phyloP scores from a whole-genome alignment of 37 sponge, comb jelly and placozoan genomes.

The Halichondria panicea region DNA sequence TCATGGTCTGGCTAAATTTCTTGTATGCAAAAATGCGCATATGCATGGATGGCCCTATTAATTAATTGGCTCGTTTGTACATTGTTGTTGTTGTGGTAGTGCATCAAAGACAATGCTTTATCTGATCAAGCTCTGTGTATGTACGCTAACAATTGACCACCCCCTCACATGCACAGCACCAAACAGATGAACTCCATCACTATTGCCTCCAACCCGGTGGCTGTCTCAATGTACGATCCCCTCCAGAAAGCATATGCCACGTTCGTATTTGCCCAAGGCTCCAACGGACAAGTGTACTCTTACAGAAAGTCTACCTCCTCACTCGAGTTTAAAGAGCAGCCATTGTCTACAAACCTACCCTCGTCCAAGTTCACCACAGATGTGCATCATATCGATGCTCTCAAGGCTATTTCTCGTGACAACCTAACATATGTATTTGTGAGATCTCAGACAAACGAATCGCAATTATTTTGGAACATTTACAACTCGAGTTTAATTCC shows the following conservation, averaged over 20 bases:
- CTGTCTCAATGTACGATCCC: background rate
- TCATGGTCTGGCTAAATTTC: background rate
- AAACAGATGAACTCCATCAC: background rate
- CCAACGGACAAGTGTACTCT: slow-evolving; percentile 29
- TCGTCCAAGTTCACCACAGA: background rate
- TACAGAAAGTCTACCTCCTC: background rate
- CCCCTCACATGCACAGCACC: background rate
- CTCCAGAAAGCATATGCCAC: background rate
- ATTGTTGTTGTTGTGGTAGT: no score
- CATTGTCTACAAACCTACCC: background rate
- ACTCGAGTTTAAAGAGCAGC: background rate
- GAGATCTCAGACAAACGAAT: slow-evolving; percentile 39
- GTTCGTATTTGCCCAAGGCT: slow-evolving; percentile 11
- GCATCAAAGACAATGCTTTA: no score
- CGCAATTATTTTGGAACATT: slow-evolving; percentile 20
- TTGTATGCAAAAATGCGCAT: background rate
- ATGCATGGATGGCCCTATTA: no score
- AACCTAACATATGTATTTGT: slow-evolving; percentile 39
- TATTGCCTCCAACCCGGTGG: slow-evolving; percentile 32
- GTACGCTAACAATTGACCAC: no score
- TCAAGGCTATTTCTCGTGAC: slow-evolving; percentile 20
- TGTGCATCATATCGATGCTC: slow-evolving; percentile 1
- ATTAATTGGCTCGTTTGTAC: no score
- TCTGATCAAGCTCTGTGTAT: no score
- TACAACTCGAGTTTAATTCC: background rate